These are phyloP conservation scores for Polydrusus cervinus DNA, from an alignment of 2,888 invertebrate genomes.

Conservation along the genomic window DNA sequence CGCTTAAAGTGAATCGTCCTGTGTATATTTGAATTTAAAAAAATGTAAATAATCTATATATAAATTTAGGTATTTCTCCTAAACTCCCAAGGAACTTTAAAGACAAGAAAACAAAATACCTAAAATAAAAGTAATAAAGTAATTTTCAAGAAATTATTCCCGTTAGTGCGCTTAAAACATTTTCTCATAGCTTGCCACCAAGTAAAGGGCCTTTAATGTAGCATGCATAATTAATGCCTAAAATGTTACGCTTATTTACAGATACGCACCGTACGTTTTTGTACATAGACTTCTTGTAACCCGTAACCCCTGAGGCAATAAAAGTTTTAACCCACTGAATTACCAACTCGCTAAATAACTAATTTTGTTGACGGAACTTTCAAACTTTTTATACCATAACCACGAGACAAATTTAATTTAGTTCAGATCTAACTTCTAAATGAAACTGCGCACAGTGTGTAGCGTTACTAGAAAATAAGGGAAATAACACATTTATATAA, in stretches of 20 bases:
- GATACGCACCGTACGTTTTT: neutral
- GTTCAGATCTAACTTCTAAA: slow-evolving; percentile 24
- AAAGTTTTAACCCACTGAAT: neutral
- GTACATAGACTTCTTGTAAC: neutral
- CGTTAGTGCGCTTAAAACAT: no score
- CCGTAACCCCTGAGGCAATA: neutral
- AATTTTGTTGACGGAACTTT: slow-evolving; percentile 2
- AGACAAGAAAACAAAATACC: no score
- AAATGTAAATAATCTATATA: no score
- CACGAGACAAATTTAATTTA: slow-evolving; percentile 23
- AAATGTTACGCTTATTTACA: neutral
- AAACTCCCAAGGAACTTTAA: no score
- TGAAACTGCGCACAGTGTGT: neutral
- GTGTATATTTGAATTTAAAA: no score
- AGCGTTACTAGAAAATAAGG: no score
- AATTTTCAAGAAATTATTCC: no score
- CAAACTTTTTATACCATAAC: slow-evolving; percentile 19
- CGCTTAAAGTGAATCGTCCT: no score
- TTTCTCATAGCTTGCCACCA: neutral
- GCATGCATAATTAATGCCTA: neutral
- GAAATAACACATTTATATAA: no score
- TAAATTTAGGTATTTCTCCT: no score
- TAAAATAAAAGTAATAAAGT: no score
- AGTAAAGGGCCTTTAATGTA: no score
- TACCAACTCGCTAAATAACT: neutral